These are phyloP conservation scores for Amblyraja radiata DNA, from an alignment of 2,797 vertebrate species.

Conservation along the genomic window DNA sequence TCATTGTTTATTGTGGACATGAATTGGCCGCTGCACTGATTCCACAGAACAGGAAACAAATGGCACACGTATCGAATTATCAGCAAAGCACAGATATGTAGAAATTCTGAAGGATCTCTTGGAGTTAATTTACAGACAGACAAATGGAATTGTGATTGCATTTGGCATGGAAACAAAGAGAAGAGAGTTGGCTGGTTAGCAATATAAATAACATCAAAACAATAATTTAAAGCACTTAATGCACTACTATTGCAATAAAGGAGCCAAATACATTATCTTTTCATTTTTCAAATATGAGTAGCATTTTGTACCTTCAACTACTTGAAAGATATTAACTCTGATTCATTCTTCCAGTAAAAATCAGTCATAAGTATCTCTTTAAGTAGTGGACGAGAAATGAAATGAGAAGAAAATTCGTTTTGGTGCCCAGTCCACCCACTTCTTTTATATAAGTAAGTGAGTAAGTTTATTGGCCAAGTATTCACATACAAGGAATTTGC, in stretches of 20 bases:
- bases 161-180: background rate
- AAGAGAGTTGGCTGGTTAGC: background rate
- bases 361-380: too few species aligned
- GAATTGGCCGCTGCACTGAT: background rate
- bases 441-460: too few species aligned
- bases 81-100: background rate
- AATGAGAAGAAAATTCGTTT: too few species aligned
- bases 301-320: background rate
- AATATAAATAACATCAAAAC: background rate
- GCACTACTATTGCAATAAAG: background rate
- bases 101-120: background rate
- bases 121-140: background rate
- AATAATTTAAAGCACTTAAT: conserved; percentile 5
- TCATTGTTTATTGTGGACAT: background rate
- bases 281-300: background rate
- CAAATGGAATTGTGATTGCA: background rate
- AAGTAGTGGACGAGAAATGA: too few species aligned
- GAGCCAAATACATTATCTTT: background rate
- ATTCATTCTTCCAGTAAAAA: background rate
- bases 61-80: background rate
- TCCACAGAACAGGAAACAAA: background rate
- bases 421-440: too few species aligned
- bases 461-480: too few species aligned
- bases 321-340: background rate
- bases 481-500: too few species aligned